Evolutionary conservation across 2,888 invertebrate genomes (phyloP).

Genomic region (Aelia acuminata): DNA sequence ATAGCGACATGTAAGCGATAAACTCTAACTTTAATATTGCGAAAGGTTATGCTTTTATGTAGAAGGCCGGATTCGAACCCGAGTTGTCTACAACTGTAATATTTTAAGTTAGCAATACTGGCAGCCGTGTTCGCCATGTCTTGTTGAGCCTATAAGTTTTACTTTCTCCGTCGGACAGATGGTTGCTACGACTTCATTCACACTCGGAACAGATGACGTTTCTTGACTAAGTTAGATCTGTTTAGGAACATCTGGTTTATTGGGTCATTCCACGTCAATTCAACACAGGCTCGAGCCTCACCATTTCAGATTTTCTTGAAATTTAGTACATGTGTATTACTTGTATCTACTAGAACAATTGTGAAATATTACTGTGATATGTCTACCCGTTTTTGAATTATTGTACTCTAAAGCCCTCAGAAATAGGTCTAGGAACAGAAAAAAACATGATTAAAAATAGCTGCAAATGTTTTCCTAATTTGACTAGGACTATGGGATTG

Average conservation of each 20-base stretch:
- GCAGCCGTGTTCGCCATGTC: background rate
- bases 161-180: background rate
- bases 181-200: slow-evolving; percentile 1
- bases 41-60: slow-evolving; percentile 8
- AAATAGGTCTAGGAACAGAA: too few species aligned
- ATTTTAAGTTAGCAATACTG: background rate
- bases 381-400: too few species aligned
- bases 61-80: background rate
- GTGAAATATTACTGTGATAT: too few species aligned
- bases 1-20: background rate
- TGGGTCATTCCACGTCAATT: too few species aligned
- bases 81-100: background rate
- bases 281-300: too few species aligned
- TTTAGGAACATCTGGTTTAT: background rate
- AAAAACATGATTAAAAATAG: too few species aligned
- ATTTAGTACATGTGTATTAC: too few species aligned
- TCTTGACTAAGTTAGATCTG: background rate
- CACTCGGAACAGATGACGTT: background rate
- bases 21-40: background rate
- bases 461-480: too few species aligned
- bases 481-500: too few species aligned
- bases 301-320: too few species aligned
- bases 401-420: too few species aligned
- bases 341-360: too few species aligned
- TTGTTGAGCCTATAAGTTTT: background rate